Base-by-base conservation (phyloP, 2,888 invertebrate genomes). In the Pseudoips prasinana region DNA sequence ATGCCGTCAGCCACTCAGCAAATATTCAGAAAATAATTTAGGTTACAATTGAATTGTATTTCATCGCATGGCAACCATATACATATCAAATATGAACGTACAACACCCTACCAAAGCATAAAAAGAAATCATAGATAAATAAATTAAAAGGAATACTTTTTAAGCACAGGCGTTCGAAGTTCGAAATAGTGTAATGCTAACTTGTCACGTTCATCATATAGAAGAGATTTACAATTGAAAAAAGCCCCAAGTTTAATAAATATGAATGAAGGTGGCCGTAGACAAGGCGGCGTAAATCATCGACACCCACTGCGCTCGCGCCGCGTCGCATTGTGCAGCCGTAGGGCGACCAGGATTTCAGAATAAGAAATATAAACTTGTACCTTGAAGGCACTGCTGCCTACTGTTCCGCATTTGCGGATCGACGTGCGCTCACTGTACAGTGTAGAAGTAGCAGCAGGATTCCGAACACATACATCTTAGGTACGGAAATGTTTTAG, bases 251-350 rank as follows among this genome's bases (percentile, higher is more conserved):
- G 61, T 64, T 71, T 74, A 77, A 81, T 84, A 83, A 80, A 84
- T 83, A 83, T 82, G 80, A 82, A 81, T 82, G 78, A 78, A 69
- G 67, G 65, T 55, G 62, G 50, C 44, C 59, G 64, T 58, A 62
- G 64, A 69, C 64, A 63, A 55, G 65, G 36, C 50, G 60, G 55
- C 46, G 77, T 81, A 82, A 80, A 82, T 85, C 81, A 80, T 68
- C 53, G 72, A 78, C 82, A 78, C 85, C 84, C 85, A 84, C 85
- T 72, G 81, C 63, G 81, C 64, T 47, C 29, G 62, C 72, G 65
- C 69, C 46, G 62, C 72, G 65, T 68, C 46, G 60, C 41, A 59
- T 64, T 67, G 61, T 64, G 55, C 52, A 28, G 49, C 39, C 32
- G 33, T 43, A 42, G 43, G 45, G 51, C 40, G 39, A 45, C 50